These are phyloP conservation scores for Aramus guarauna DNA, from an alignment of 2,113 vertebrate species.

Conservation along the genomic window DNA sequence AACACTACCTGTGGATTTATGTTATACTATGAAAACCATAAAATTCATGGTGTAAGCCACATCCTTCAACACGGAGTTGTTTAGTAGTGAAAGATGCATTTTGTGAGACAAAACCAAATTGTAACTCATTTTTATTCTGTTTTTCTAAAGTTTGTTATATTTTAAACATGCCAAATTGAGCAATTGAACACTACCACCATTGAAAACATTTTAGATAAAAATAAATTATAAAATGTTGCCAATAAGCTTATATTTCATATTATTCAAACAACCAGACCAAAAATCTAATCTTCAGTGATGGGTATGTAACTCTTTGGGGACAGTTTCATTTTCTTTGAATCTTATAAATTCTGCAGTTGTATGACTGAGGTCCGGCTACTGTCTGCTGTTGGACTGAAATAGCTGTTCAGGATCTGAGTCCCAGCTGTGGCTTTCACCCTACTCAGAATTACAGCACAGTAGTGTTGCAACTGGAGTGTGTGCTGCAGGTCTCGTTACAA, in stretches of 20 bases:
- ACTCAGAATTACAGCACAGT: not conserved
- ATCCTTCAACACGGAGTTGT: not conserved
- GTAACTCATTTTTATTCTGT: not conserved
- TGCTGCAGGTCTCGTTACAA: not conserved
- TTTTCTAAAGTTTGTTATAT: not conserved
- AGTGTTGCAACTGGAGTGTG: not conserved
- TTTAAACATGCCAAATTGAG: not conserved
- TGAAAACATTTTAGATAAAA: not conserved
- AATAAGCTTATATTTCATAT: not conserved
- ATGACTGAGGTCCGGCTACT: not conserved
- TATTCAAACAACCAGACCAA: not conserved
- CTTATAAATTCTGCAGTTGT: not conserved
- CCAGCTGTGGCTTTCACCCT: constrained; percentile 2
- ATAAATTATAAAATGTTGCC: not conserved
- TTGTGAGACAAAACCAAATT: not conserved
- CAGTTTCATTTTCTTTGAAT: not conserved
- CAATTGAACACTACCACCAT: not conserved
- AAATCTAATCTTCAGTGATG: not conserved
- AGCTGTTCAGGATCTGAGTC: not conserved
- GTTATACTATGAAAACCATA: not conserved
- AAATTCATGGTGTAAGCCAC: not conserved
- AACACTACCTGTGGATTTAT: not conserved
- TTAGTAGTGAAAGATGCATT: not conserved
- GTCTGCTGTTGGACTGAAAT: not conserved
- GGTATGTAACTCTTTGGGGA: not conserved